phyloP scores from a whole-genome alignment of 2,888 invertebrate species.

The Athalia circularis region DNA sequence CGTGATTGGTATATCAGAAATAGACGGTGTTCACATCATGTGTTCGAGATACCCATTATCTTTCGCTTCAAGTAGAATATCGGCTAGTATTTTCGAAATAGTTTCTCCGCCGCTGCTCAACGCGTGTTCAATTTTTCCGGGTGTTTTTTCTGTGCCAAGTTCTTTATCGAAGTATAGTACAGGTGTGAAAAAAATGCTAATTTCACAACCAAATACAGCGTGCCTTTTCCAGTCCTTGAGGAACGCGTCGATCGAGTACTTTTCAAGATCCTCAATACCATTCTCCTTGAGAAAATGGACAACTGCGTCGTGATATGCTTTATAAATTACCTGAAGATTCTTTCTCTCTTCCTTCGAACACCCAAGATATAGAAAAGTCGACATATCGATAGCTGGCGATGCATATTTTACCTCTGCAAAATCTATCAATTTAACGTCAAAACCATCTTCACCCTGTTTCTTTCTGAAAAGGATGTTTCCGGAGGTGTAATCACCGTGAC shows the following conservation, averaged over 20 bases:
- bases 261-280: constrained; percentile 54
- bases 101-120: neutral
- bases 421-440: too few species aligned
- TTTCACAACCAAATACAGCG: constrained; percentile 61
- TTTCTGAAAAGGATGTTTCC: constrained; percentile 18
- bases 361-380: too few species aligned
- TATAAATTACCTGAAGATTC: constrained; percentile 49
- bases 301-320: constrained; percentile 61
- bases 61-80: constrained; percentile 63
- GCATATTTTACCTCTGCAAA: too few species aligned
- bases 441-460: neutral
- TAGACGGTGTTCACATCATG: neutral
- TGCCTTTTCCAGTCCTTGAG: constrained; percentile 59
- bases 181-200: constrained; percentile 58
- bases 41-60: constrained; percentile 58
- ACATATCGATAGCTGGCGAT: too few species aligned
- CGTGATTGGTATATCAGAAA: too few species aligned
- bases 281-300: constrained; percentile 53
- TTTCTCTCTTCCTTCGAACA: too few species aligned
- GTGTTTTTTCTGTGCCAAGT: neutral
- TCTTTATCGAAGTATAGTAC: constrained; percentile 43
- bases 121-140: neutral
- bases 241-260: constrained; percentile 61
- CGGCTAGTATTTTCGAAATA: constrained; percentile 56
- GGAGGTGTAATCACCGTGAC: constrained; percentile 35